Conservation (phyloP, 2,113 vertebrate genomes). For the Caranx ignobilis region DNA sequence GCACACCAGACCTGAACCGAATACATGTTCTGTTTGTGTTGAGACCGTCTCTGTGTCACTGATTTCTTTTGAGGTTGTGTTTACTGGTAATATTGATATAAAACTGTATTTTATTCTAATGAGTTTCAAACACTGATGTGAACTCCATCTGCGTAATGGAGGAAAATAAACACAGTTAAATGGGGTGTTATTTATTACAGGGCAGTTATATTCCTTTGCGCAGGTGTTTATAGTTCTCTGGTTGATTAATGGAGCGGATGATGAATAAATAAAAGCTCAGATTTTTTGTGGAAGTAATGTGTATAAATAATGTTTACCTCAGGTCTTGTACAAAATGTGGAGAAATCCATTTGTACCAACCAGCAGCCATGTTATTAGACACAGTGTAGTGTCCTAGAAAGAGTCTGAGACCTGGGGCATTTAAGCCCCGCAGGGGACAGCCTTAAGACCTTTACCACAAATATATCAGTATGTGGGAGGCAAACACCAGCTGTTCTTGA, state of each 20-base stretch:
- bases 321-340: too few relatives aligned
- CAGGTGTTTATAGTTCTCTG: not conserved
- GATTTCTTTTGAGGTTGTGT: too few relatives aligned
- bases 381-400: not conserved
- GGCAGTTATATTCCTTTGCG: not conserved
- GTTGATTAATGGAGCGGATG: not conserved
- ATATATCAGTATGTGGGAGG: not conserved
- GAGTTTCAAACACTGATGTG: too few relatives aligned
- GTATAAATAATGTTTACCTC: not conserved
- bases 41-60: too few relatives aligned
- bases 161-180: too few relatives aligned
- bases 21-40: too few relatives aligned
- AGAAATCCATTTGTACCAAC: too few relatives aligned
- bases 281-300: not conserved
- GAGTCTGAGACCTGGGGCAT: not conserved
- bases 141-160: too few relatives aligned
- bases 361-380: not conserved
- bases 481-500: not conserved
- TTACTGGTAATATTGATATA: too few relatives aligned
- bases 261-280: not conserved
- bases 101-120: too few relatives aligned
- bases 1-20: too few relatives aligned
- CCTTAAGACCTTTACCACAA: not conserved
- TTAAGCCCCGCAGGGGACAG: not conserved
- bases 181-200: not conserved